A percentile compares a stretch with the other conserved stretches of the same genome.
phyloP scores from a whole-genome alignment of 2,888 invertebrate genomes.

The Eupithecia pulchellata region DNA sequence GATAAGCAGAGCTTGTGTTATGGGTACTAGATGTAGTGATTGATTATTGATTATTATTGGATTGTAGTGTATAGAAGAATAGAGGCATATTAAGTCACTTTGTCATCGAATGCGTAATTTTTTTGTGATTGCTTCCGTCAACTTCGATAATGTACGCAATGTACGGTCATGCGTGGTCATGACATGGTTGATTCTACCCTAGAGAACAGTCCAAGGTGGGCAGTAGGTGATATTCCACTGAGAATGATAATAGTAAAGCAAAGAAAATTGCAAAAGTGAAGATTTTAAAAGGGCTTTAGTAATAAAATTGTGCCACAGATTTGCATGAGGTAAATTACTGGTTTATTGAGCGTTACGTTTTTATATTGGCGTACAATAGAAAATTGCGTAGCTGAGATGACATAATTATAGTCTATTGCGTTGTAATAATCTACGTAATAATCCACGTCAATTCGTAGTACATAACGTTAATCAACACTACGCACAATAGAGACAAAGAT shows the following conservation, averaged over 20 bases:
- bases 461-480: background rate
- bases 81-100: no score
- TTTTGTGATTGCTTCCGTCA: no score
- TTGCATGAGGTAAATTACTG: background rate
- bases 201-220: background rate
- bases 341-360: background rate
- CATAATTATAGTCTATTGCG: constrained; percentile 1
- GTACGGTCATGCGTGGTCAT: no score
- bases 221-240: background rate
- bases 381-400: constrained; percentile 3
- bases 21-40: no score
- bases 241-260: background rate
- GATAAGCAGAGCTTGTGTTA: no score
- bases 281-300: background rate
- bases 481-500: background rate
- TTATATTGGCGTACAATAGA: constrained; percentile 2
- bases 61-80: no score
- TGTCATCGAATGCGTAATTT: no score
- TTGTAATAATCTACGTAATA: background rate
- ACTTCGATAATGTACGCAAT: no score
- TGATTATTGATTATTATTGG: no score
- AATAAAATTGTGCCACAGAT: background rate
- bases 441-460: constrained; percentile 1
- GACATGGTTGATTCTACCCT: no score
- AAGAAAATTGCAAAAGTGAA: background rate